Conservation (phyloP, 2,888 invertebrate species). For the Embidobia sp. region DNA sequence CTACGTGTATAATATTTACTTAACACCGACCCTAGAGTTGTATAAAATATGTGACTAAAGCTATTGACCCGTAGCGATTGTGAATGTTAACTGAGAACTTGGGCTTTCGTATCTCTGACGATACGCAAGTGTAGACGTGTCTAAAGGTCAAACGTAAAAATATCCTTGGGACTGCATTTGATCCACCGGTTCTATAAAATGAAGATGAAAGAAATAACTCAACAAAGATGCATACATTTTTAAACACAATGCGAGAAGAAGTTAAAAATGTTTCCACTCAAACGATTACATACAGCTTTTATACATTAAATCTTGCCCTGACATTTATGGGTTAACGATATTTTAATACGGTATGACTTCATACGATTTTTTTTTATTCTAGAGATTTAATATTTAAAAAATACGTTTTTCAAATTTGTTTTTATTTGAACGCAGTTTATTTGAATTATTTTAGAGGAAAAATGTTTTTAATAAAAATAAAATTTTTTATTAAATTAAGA, state of each 20-base stretch:
- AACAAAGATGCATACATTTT: constrained; percentile 7
- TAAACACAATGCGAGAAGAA: neutral
- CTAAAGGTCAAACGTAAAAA: constrained; percentile 16
- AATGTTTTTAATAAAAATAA: too few species aligned
- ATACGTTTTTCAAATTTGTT: too few species aligned
- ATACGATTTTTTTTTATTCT: too few species aligned
- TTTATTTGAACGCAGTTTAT: too few species aligned
- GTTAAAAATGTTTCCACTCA: constrained; percentile 6
- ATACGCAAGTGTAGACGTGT: constrained; percentile 7
- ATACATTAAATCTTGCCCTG: constrained; percentile 1
- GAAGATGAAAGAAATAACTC: constrained; percentile 19
- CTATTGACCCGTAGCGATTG: constrained; percentile 20
- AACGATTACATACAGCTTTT: neutral
- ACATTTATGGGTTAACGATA: constrained; percentile 1
- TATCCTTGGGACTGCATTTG: constrained; percentile 9
- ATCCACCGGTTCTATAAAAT: constrained; percentile 16
- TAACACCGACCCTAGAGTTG: neutral
- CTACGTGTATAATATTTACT: constrained; percentile 12
- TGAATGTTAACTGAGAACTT: neutral
- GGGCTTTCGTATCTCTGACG: constrained; percentile 12
- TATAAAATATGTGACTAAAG: neutral
- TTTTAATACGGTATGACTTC: neutral
- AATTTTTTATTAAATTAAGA: too few species aligned
- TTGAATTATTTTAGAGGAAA: too few species aligned
- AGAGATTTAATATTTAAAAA: too few species aligned